Evolutionary conservation across 2,888 invertebrate genomes (phyloP), one percentile per base, ranked within the genome.

Genomic region (Salticus scenicus): DNA sequence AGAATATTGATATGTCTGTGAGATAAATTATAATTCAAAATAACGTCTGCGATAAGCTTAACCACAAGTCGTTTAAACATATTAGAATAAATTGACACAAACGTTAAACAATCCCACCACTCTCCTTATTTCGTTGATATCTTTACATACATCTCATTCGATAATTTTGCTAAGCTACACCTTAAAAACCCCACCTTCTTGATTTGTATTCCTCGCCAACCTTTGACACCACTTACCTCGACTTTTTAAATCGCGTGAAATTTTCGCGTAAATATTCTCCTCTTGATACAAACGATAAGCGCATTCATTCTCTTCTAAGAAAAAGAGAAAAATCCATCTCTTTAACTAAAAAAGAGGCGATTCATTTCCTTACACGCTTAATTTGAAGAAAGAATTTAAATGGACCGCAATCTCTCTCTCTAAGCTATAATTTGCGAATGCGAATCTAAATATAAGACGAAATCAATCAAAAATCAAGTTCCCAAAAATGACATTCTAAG

Each of bases 371-470:
- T 70, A 74, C 72, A 24, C 24, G 57, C 24, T 24, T 69, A 66
- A 75, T 70, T 75, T 70, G 42, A 8, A 2, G 7, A 47, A 41
- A 76, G 83, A 83, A 83, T 77, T 83, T 83, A 83, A 83, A 83
- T 83, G 83, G 70, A 30, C 10, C 28, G 17, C 41, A 20, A 37
- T 37, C 67, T 20, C 64, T 64, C 20, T 64, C n/a, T 70, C 30
- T 72, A 67, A 83, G 77, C 66, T 83, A 83, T 83, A 83, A 83
- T 83, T 83, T 83, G 67, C 71, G 47, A 83, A 83, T 83, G 51
- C 76, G 76, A 83, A 83, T 77, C 71, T 82, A 71, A 82, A 76
- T 82, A 63, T 27, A 41, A 64, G 83, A 17, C 42, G 72, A 77
- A 77, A 83, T 83, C 83, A 83, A 83, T 83, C 83, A 83, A 83